phyloP scores from a whole-genome alignment of 1,140 invertebrate genomes.

The Catajapyx aquilonaris region DNA sequence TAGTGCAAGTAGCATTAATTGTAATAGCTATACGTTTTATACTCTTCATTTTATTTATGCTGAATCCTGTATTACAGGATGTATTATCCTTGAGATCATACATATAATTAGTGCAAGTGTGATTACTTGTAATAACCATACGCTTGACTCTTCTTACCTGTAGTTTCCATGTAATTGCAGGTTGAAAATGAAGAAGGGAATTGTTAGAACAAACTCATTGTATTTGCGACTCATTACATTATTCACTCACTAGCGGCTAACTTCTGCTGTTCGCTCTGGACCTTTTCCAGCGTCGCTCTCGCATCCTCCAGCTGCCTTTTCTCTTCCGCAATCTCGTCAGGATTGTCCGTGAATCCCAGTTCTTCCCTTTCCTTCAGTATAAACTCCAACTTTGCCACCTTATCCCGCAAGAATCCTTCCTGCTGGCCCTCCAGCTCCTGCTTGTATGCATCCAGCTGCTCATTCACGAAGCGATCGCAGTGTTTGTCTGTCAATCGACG shows the following conservation, averaged over 20 bases:
- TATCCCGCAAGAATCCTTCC: constrained; percentile 36
- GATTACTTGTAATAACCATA: no score
- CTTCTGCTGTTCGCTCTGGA: constrained; percentile 23
- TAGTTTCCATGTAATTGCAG: no score
- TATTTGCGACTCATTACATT: constrained; percentile 25
- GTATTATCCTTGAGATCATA: no score
- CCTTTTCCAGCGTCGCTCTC: constrained; percentile 1
- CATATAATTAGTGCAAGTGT: no score
- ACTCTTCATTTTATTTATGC: no score
- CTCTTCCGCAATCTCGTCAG: constrained; percentile 38
- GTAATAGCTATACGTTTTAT: no score
- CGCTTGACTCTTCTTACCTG: no score
- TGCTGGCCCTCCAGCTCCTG: constrained; percentile 37
- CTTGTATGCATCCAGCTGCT: constrained; percentile 39
- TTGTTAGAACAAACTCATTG: not conserved
- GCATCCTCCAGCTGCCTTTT: constrained; percentile 27
- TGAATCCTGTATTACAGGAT: no score
- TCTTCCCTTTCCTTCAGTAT: constrained; percentile 46
- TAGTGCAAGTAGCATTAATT: no score
- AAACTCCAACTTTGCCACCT: constrained; percentile 32
- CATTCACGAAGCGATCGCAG: constrained; percentile 37
- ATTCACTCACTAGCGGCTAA: constrained; percentile 33
- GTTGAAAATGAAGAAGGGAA: not conserved
- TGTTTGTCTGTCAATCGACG: constrained; percentile 37
- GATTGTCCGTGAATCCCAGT: constrained; percentile 37